A percentile compares a stretch with the other conserved stretches of the same genome.
Evolutionary conservation across 2,888 invertebrate species (phyloP).

Genomic region (Ashinkailepas kermadecensis): DNA sequence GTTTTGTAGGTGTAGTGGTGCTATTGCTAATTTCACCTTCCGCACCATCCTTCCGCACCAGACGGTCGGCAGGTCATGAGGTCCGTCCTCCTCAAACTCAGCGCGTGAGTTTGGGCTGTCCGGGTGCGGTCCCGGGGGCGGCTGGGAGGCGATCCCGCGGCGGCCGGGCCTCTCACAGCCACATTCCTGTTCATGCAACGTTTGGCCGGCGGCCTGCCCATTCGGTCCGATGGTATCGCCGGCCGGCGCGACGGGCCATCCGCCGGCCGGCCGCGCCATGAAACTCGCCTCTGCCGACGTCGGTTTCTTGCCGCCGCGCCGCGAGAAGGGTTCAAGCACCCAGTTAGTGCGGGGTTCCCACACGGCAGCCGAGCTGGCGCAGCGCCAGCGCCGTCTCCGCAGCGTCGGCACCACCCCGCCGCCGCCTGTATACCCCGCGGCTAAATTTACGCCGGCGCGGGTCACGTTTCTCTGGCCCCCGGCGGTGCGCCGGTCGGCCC

Average conservation of each 20-base stretch:
- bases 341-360: conserved; percentile 16
- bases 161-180: not conserved
- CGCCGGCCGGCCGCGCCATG: not conserved
- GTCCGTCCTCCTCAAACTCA: too few species aligned
- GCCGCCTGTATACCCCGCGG: not conserved
- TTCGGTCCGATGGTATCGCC: not conserved
- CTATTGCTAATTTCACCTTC: too few species aligned
- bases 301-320: not conserved
- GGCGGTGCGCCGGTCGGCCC: not conserved
- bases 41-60: too few species aligned
- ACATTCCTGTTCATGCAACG: not conserved
- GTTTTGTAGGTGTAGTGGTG: too few species aligned
- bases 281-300: not conserved
- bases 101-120: too few species aligned
- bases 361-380: not conserved
- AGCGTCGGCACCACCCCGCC: not conserved
- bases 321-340: conserved; percentile 11
- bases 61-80: too few species aligned
- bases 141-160: not conserved
- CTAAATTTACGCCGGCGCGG: conserved; percentile 3
- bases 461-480: not conserved
- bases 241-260: not conserved
- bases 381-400: not conserved
- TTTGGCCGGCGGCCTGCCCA: not conserved
- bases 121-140: too few species aligned